phyloP scores from a whole-genome alignment of 1,140 invertebrate species.

The Apis cerana region DNA sequence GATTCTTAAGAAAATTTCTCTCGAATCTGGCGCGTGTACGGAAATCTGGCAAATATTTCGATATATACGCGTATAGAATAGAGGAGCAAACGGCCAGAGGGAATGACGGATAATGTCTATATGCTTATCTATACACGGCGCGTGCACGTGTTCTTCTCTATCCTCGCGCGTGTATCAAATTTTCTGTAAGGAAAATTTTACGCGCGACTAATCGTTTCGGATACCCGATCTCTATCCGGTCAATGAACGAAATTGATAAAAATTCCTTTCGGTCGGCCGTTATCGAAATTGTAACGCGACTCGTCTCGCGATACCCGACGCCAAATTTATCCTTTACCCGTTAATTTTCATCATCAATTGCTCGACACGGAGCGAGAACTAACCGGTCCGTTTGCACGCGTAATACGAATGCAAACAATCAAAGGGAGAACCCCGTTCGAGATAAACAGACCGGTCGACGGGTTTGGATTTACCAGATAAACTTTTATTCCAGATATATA shows the following conservation, averaged over 20 bases:
- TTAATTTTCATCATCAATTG: constrained; percentile 30
- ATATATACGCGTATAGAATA: constrained; percentile 24
- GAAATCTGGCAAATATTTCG: constrained; percentile 54
- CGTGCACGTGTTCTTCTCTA: constrained; percentile 9
- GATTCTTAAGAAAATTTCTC: constrained; percentile 8
- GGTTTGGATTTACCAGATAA: constrained; percentile 11
- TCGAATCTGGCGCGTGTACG: background rate
- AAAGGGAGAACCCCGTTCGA: background rate
- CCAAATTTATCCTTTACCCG: constrained; percentile 32
- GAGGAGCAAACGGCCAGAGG: constrained; percentile 58
- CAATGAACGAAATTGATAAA: background rate
- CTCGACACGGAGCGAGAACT: background rate
- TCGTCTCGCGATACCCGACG: background rate
- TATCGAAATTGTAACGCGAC: background rate
- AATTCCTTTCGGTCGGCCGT: background rate
- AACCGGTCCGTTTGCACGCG: background rate
- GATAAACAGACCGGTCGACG: constrained; percentile 16
- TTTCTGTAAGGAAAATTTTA: constrained; percentile 14
- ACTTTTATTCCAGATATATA: constrained; percentile 28
- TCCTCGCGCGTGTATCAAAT: constrained; percentile 1
- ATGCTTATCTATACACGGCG: constrained; percentile 17
- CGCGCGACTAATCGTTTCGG: background rate
- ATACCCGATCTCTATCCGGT: background rate
- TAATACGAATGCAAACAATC: constrained; percentile 26
- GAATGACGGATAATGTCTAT: constrained; percentile 60